Evolutionary conservation across 1,140 invertebrate species (phyloP).

Genomic region (Drosophila erecta): DNA sequence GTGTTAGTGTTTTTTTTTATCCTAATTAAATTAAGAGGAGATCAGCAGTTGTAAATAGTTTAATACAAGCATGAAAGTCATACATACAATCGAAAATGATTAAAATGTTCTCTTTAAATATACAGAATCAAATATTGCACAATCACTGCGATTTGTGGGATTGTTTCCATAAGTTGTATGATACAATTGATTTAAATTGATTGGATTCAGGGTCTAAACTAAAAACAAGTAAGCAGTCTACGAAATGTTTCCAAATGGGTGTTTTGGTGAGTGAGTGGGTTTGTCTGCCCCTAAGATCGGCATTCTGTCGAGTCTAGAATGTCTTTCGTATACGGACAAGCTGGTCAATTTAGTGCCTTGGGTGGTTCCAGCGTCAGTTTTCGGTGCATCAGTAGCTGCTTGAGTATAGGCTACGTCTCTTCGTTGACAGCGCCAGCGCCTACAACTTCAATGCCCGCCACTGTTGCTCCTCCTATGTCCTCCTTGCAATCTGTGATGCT

Average conservation of each 20-base stretch:
- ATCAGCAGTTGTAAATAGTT: slow-evolving; percentile 69
- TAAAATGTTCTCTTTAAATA: slow-evolving; percentile 44
- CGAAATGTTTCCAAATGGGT: slow-evolving; percentile 63
- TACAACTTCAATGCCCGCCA: slow-evolving; percentile 72
- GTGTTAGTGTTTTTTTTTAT: slow-evolving; percentile 8
- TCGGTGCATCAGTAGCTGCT: slow-evolving; percentile 82
- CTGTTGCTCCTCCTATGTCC: slow-evolving; percentile 43
- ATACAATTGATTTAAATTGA: slow-evolving; percentile 6
- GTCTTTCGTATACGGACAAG: slow-evolving; percentile 49
- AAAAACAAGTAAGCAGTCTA: slow-evolving; percentile 72
- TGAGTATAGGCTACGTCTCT: slow-evolving; percentile 85
- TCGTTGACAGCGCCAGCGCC: slow-evolving; percentile 68
- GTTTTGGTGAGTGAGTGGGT: slow-evolving; percentile 67
- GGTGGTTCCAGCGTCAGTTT: slow-evolving; percentile 64
- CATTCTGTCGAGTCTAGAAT: slow-evolving; percentile 43
- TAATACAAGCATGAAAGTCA: slow-evolving; percentile 54
- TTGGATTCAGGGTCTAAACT: slow-evolving; percentile 17
- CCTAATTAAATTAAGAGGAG: slow-evolving; percentile 79
- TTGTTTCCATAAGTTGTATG: slow-evolving; percentile 18
- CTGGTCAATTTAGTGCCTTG: slow-evolving; percentile 13
- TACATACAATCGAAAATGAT: slow-evolving; percentile 30
- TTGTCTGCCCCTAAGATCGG: slow-evolving; percentile 12
- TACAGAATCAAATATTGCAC: slow-evolving; percentile 75
- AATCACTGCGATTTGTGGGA: slow-evolving; percentile 62
- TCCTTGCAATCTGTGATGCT: slow-evolving; percentile 54